Evolutionary conservation across 2,113 vertebrate genomes (phyloP), one percentile per base, ranked within the genome.

Genomic region (Takifugu bimaculatus): DNA sequence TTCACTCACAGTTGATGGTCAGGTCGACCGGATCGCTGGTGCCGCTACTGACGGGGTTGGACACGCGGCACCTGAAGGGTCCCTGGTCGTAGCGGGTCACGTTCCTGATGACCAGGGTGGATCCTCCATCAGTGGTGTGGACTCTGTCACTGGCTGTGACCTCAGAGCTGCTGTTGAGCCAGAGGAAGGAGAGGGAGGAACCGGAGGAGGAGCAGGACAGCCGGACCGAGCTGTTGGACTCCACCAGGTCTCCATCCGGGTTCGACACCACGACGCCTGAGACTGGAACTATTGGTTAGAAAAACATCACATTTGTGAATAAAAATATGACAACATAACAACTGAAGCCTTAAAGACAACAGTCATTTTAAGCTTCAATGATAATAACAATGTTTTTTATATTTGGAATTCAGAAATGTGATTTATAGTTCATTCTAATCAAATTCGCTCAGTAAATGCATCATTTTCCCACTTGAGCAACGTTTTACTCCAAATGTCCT

Each of bases 141-240:
- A 87, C 76, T 74, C 81, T 59, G 12, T 66, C 76, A 27, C 76
- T 62, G 35, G 43, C 35, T 63, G 58, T 74, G 27, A 88, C 49
- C 72, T 75, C 68, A 70, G 80, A 81, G 76, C 75, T 85, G 60
- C 61, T 2, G 54, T 88, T 88, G 47, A 82, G 48, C 85, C 84
- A 87, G 25, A 27, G 51, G 68, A 78, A 85, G 26, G 75, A 68
- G 6, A 32, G 63, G 45, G 72, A 57, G 57, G 82, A 72, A 45
- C 85, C 87, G 49, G 59, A 73, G 15, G 75, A 78, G 59, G 75
- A 78, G 62, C 86, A 78, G 63, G 55, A 80, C 55, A 77, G 65
- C 57, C 20, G 28, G 58, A 77, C 2, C 1, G 67, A 63, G 26
- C 66, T 73, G 57, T 3, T 74, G 56, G 70, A 74, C 61, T 85